Conservation (phyloP, 2,888 invertebrate genomes). For the Zootermopsis nevadensis region DNA sequence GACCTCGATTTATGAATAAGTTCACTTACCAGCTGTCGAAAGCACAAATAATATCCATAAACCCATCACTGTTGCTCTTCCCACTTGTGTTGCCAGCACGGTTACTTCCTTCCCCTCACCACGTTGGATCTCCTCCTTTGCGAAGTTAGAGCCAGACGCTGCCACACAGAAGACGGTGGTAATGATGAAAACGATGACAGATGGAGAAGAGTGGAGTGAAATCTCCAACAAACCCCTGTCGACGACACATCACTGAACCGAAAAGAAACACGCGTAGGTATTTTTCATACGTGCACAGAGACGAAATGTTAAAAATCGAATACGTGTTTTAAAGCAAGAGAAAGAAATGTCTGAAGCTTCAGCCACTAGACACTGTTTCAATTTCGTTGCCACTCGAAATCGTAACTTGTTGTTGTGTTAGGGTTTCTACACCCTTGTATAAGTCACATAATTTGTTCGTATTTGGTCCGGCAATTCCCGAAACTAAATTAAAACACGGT, state of each 20-base stretch:
- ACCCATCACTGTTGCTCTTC: conserved; percentile 18
- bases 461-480: neutral
- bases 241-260: conserved; percentile 21
- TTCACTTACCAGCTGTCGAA: conserved; percentile 21
- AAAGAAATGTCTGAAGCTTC: neutral
- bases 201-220: neutral
- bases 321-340: too few relatives aligned
- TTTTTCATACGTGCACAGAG: neutral
- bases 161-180: neutral
- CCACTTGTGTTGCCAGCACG: too few relatives aligned
- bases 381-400: neutral
- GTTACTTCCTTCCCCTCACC: neutral
- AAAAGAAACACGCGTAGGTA: neutral
- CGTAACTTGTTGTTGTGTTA: neutral
- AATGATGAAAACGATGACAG: neutral
- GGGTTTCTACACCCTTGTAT: neutral
- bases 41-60: neutral
- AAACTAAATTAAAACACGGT: neutral
- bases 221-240: neutral
- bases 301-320: too few relatives aligned
- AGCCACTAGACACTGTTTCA: neutral
- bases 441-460: conserved; percentile 13
- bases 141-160: neutral
- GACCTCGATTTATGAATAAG: neutral
- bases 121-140: neutral